phyloP scores from a whole-genome alignment of 2,113 vertebrate genomes.

The Falcunculus frontatus region DNA sequence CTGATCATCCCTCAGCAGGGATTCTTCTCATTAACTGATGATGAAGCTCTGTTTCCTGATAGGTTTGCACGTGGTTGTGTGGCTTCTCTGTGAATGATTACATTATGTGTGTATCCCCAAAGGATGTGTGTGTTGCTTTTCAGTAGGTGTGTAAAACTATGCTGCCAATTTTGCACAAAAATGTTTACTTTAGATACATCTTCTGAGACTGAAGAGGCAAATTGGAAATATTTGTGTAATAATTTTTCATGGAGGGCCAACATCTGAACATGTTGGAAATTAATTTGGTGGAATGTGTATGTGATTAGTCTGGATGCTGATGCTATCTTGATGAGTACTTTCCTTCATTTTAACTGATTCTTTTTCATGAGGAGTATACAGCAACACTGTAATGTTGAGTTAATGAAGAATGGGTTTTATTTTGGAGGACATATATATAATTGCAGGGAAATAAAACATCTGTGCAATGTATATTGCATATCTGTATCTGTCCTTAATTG shows the following conservation, averaged over 20 bases:
- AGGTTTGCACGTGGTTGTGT: not conserved
- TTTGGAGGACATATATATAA: slow-evolving; percentile 38
- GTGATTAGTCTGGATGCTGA: slow-evolving; percentile 1
- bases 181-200: not conserved
- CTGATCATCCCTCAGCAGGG: not conserved
- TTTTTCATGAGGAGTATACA: slow-evolving; percentile 2
- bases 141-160: not conserved
- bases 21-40: not conserved
- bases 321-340: not conserved
- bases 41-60: not conserved
- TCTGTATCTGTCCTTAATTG: slow-evolving; percentile 39
- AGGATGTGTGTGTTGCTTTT: not conserved
- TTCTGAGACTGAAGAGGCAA: not conserved
- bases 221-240: not conserved
- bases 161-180: not conserved
- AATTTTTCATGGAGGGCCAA: not conserved
- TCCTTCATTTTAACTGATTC: not conserved
- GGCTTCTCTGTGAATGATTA: not conserved
- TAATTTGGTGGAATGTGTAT: slow-evolving; percentile 3
- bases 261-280: not conserved
- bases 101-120: not conserved
- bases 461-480: slow-evolving; percentile 45
- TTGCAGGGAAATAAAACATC: slow-evolving; percentile 60
- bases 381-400: slow-evolving; percentile 1
- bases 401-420: slow-evolving; percentile 36